Conservation (phyloP, 2,797 vertebrate genomes). For the Hoplostethus mediterraneus region DNA sequence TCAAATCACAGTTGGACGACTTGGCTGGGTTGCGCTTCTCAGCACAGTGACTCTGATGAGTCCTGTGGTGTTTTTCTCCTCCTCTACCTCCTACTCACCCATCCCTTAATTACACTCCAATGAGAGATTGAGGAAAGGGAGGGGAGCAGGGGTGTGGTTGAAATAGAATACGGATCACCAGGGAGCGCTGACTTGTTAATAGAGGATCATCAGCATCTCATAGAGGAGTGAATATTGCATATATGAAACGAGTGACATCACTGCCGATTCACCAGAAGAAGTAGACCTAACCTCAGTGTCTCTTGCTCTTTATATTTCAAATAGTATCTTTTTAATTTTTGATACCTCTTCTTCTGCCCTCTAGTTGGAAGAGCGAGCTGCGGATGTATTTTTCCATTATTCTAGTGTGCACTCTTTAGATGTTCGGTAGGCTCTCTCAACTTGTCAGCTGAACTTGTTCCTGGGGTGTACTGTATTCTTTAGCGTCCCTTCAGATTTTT, state of each 20-base stretch:
- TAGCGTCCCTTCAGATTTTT: conserved; percentile 52
- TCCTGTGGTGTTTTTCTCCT: conserved; percentile 49
- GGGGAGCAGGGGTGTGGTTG: conserved; percentile 67
- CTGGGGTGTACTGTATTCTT: conserved; percentile 42
- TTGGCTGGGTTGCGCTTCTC: conserved; percentile 59
- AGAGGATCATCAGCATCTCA: conserved; percentile 1
- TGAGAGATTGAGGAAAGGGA: conserved; percentile 55
- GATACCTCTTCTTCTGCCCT: background rate
- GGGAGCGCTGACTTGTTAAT: conserved; percentile 26
- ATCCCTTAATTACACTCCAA: conserved; percentile 69
- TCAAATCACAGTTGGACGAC: conserved; percentile 70
- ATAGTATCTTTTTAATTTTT: no score
- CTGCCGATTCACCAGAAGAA: conserved; percentile 2
- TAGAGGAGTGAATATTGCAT: conserved; percentile 12
- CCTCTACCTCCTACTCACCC: conserved; percentile 30
- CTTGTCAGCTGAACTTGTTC: conserved; percentile 18
- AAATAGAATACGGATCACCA: conserved; percentile 41
- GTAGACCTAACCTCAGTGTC: background rate
- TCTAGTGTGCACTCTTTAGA: background rate
- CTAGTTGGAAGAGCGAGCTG: background rate
- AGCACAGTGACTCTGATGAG: conserved; percentile 51
- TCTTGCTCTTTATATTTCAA: background rate
- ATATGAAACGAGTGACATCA: background rate
- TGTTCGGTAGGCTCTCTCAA: conserved; percentile 28
- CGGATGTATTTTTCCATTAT: background rate